Conservation (phyloP, 2,888 invertebrate genomes). For the Tetropium fuscum region DNA sequence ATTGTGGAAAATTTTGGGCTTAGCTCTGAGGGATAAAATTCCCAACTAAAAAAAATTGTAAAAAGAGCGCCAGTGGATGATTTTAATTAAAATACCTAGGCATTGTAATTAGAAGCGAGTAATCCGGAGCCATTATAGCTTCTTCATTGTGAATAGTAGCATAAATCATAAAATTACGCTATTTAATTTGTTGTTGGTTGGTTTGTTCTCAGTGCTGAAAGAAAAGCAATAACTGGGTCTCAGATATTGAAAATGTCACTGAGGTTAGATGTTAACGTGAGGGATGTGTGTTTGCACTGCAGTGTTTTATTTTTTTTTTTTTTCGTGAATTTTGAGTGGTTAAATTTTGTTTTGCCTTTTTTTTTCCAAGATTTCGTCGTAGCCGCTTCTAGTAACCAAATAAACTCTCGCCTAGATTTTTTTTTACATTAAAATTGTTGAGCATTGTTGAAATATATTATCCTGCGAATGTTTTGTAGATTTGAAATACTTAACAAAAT, state of each 20-base stretch:
- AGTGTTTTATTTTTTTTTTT: conserved; percentile 15
- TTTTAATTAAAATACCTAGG: no score
- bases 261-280: conserved; percentile 67
- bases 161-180: no score
- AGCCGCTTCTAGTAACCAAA: conserved; percentile 23
- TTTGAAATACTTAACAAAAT: conserved; percentile 17
- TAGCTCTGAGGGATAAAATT: no score
- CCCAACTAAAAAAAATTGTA: no score
- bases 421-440: conserved; percentile 10
- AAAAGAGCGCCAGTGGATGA: no score
- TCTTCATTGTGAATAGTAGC: no score
- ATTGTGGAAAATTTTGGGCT: no score
- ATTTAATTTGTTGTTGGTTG: no score
- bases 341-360: conserved; percentile 23
- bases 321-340: conserved; percentile 9
- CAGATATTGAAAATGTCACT: conserved; percentile 83
- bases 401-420: conserved; percentile 16
- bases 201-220: conserved; percentile 59
- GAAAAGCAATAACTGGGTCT: conserved; percentile 74
- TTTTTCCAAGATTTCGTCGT: conserved; percentile 12
- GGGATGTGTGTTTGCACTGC: conserved; percentile 19
- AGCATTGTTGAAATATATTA: conserved; percentile 15
- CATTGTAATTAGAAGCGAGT: no score
- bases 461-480: conserved; percentile 18
- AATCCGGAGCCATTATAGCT: no score